Base-by-base conservation (phyloP, 2,797 vertebrate species). In the Mastacembelus armatus region DNA sequence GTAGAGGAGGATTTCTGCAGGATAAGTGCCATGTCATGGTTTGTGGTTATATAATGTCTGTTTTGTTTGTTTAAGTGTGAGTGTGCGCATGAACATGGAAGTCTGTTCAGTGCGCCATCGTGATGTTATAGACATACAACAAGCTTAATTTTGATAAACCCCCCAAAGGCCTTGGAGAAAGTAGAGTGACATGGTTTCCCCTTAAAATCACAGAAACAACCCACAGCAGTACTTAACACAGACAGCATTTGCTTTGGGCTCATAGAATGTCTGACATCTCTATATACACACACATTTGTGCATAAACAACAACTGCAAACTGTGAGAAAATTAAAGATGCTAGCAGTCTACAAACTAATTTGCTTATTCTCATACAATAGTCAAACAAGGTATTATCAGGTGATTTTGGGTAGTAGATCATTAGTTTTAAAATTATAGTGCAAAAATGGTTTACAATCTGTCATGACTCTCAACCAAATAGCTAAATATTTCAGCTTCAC, bases 11-110 rank as follows among this genome's bases (percentile, higher is more conserved):
- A 62, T 78, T 77, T 85, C 80, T 69, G 50, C 64, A 63, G 84
- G 83, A 88, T 69, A 73, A 85, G 66, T 78, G 62, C 78, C 73
- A 62, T 76, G 81, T 88, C 81, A 85, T 83, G 74, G 69, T 84
- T 70, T 71, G 43, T 56, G 68, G 72, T 88, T 87, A 83, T 78
- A 58, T 83, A 86, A 87, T 16, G 9, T 54, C 56, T 80, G 73
- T 66, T 71, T 62, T 51, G 30, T 35, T 10, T 36, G 11, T 26
- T 50, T 19, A 14, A 30, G 14, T 52, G 16, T 36, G 8, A 52
- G 26, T 62, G 50, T 40, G 30, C 55, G 29, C 62, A 54, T 33
- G 24, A 36, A 47, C 19, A 32, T 33, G 50, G 44, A 59, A 54
- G 52, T 66, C 58, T 72, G 54, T 8, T 55, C 59, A 66, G 58